phyloP scores from a whole-genome alignment of 2,113 vertebrate species.

The Hippocampus guttulatus region DNA sequence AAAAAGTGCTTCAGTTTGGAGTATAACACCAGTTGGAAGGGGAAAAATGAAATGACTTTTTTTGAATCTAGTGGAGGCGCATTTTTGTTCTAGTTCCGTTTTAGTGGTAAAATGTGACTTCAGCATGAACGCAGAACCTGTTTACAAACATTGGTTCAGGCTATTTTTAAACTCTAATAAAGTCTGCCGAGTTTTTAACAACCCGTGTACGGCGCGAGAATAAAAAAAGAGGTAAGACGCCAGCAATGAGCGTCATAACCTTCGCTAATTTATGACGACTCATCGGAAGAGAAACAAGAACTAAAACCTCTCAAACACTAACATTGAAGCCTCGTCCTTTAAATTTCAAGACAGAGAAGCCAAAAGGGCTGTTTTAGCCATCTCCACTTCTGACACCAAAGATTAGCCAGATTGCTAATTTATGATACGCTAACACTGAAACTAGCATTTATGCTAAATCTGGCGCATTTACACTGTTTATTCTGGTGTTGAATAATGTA shows the following conservation, averaged over 20 bases:
- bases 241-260: not conserved
- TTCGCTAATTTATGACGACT: not conserved
- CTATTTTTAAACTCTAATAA: not conserved
- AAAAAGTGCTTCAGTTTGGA: not conserved
- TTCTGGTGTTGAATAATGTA: too few relatives aligned
- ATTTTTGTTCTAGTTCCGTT: too few relatives aligned
- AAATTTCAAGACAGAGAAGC: not conserved
- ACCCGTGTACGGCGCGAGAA: not conserved
- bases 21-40: not conserved
- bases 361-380: not conserved
- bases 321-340: not conserved
- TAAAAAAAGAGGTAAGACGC: not conserved
- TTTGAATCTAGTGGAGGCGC: too few relatives aligned
- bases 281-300: too few relatives aligned
- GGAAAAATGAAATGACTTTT: not conserved
- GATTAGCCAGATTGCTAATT: too few relatives aligned
- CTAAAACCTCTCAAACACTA: not conserved
- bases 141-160: too few relatives aligned
- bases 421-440: too few relatives aligned
- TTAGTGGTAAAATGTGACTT: too few relatives aligned
- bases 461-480: too few relatives aligned
- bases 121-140: too few relatives aligned
- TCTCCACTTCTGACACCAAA: too few relatives aligned
- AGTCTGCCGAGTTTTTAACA: not conserved
- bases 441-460: too few relatives aligned